Percentiles rank a stretch among this genome's conserved stretches.
Evolutionary conservation across 2,797 vertebrate genomes (phyloP).

Genomic region (Etheostoma perlongum): DNA sequence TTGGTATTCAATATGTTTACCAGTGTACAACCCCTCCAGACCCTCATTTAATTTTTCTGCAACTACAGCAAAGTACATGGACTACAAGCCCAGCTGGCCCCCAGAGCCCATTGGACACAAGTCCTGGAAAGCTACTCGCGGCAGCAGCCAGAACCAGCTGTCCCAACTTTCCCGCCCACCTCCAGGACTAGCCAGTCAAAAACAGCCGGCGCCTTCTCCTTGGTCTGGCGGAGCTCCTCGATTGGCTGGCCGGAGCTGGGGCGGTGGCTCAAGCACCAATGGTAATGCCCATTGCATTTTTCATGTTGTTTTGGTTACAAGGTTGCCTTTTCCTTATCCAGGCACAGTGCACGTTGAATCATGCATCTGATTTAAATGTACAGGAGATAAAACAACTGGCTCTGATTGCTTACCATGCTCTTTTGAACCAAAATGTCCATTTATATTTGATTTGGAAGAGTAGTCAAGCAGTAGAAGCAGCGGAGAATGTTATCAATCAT

Average conservation of each 20-base stretch:
- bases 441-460: constrained; percentile 48
- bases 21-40: too few relatives aligned
- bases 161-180: constrained; percentile 96
- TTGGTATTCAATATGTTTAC: neutral
- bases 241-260: constrained; percentile 91
- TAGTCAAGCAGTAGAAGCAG: constrained; percentile 8
- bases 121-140: constrained; percentile 96
- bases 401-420: constrained; percentile 19
- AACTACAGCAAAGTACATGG: constrained; percentile 93
- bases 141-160: constrained; percentile 91
- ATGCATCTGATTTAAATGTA: constrained; percentile 33
- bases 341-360: constrained; percentile 18
- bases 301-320: constrained; percentile 8
- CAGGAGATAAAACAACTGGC: constrained; percentile 8
- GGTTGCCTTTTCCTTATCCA: constrained; percentile 4
- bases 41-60: constrained; percentile 34
- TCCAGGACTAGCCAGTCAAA: constrained; percentile 94
- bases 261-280: constrained; percentile 85
- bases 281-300: constrained; percentile 80
- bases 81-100: constrained; percentile 98
- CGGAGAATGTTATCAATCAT: constrained; percentile 41
- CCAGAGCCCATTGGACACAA: constrained; percentile 99
- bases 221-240: constrained; percentile 94
- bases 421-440: constrained; percentile 22
- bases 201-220: constrained; percentile 91